These are phyloP conservation scores for Misgurnus mizolepis DNA, from an alignment of 2,113 vertebrate species.

Conservation along the genomic window DNA sequence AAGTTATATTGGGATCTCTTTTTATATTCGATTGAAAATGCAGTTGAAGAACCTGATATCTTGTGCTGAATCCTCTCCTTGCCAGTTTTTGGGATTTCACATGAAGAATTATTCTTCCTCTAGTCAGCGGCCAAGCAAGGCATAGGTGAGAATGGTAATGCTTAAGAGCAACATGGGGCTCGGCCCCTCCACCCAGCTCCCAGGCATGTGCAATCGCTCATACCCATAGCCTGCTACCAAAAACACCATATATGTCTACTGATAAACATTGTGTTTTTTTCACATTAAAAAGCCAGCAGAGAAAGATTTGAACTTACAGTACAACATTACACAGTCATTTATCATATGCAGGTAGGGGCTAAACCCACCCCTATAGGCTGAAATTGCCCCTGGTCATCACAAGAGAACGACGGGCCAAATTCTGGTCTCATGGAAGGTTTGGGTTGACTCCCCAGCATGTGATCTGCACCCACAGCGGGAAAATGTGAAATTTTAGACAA, in stretches of 20 bases:
- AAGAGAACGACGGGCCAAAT: neutral
- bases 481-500: slow-evolving; percentile 44
- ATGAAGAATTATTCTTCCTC: neutral
- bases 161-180: neutral
- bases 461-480: slow-evolving; percentile 37
- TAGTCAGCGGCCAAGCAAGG: neutral
- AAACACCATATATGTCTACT: neutral
- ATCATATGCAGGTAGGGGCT: slow-evolving; percentile 7
- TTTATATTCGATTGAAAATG: neutral
- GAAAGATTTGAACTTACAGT: neutral
- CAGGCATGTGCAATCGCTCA: no score
- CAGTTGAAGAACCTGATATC: neutral
- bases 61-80: neutral
- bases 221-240: neutral
- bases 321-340: neutral
- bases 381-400: slow-evolving; percentile 15
- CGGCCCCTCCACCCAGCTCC: neutral
- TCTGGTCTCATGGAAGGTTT: slow-evolving; percentile 18
- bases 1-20: neutral
- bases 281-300: neutral
- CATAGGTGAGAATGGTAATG: slow-evolving; percentile 9
- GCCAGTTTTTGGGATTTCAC: neutral
- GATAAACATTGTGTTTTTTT: neutral
- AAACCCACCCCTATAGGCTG: slow-evolving; percentile 11
- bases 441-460: slow-evolving; percentile 13